Conservation (phyloP, 92 coral and sea anemone species). For the Meandrina meandrites region DNA sequence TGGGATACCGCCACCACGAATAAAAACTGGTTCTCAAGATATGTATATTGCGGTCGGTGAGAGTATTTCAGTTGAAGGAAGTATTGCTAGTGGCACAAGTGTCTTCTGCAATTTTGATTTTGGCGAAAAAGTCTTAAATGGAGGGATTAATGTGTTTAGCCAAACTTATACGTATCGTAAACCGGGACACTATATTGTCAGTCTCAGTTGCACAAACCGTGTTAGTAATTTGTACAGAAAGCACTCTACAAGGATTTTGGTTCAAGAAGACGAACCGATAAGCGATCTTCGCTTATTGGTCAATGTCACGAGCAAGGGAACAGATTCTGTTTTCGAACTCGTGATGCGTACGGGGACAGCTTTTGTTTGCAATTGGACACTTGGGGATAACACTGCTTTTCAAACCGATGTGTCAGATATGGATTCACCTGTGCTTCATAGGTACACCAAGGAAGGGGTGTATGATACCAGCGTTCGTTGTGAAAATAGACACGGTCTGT, state of each 20-base stretch:
- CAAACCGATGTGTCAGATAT: slow-evolving; percentile 54
- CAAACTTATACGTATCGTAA: slow-evolving; percentile 34
- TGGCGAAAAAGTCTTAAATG: slow-evolving; percentile 51
- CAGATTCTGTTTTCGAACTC: slow-evolving; percentile 28
- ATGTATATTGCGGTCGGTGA: slow-evolving; percentile 60
- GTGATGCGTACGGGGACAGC: slow-evolving; percentile 60
- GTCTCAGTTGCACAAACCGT: slow-evolving; percentile 60
- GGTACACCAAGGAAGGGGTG: slow-evolving; percentile 50
- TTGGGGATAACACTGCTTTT: slow-evolving; percentile 63
- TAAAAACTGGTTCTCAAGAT: slow-evolving; percentile 23
- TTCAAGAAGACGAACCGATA: slow-evolving; percentile 57
- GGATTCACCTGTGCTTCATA: slow-evolving; percentile 35
- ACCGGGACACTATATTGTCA: slow-evolving; percentile 57
- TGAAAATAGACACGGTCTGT: slow-evolving; percentile 54
- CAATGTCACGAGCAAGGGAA: slow-evolving; percentile 55
- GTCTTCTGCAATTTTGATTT: slow-evolving; percentile 56
- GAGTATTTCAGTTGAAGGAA: slow-evolving; percentile 35
- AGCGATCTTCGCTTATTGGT: slow-evolving; percentile 26
- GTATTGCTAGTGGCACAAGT: slow-evolving; percentile 52
- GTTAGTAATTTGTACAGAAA: slow-evolving; percentile 42
- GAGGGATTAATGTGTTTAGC: not conserved
- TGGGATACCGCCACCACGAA: slow-evolving; percentile 32
- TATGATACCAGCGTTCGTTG: slow-evolving; percentile 60
- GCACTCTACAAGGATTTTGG: slow-evolving; percentile 31
- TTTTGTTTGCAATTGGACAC: slow-evolving; percentile 73